A percentile compares a stretch with the other conserved stretches of the same genome.
These are phyloP conservation scores for Keiferia lycopersicella DNA, from an alignment of 2,888 invertebrate species.

Conservation along the genomic window DNA sequence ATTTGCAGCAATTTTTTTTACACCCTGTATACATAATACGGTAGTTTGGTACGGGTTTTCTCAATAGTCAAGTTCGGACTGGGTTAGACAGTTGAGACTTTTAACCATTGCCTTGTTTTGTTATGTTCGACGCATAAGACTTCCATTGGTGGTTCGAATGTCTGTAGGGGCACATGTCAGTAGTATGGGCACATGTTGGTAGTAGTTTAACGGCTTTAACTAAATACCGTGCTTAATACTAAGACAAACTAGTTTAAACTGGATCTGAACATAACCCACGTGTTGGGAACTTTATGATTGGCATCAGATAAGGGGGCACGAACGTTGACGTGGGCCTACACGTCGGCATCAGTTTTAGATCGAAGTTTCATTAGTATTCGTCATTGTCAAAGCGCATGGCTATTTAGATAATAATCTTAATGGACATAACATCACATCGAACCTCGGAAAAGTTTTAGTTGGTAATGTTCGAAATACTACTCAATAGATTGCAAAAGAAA, in stretches of 20 bases:
- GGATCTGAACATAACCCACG: not conserved
- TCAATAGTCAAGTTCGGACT: no score
- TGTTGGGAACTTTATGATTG: not conserved
- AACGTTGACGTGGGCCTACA: not conserved
- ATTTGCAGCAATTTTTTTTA: no score
- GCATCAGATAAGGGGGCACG: not conserved
- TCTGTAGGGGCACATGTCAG: no score
- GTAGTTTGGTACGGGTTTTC: no score
- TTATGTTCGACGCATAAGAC: no score
- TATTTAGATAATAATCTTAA: not conserved
- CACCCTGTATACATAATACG: no score
- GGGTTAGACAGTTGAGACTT: no score
- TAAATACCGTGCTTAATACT: not conserved
- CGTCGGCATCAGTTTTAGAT: constrained; percentile 3
- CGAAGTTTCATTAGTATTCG: not conserved
- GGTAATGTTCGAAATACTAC: not conserved
- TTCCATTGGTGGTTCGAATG: no score
- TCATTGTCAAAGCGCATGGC: not conserved
- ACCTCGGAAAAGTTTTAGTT: not conserved
- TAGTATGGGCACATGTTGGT: no score
- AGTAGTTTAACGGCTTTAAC: not conserved
- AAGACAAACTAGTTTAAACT: constrained; percentile 5
- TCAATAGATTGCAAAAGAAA: no score
- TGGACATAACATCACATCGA: not conserved
- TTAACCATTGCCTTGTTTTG: no score